Percentiles rank a stretch among this genome's conserved stretches.
Evolutionary conservation across 2,888 invertebrate genomes (phyloP).

Genomic region (Lymantria monacha): DNA sequence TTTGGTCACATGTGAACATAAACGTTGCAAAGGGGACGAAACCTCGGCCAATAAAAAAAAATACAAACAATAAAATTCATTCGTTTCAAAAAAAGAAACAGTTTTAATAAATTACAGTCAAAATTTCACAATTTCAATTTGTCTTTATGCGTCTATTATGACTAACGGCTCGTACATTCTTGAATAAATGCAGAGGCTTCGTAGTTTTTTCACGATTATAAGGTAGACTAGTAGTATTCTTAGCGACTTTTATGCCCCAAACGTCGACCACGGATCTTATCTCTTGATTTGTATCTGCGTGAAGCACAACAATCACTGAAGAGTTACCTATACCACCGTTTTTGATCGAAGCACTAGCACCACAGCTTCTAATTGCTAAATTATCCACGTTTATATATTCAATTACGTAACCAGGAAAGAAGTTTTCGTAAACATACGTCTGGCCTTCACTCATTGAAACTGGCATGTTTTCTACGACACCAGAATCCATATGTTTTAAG

Average conservation of each 20-base stretch:
- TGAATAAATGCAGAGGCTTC: conserved; percentile 49
- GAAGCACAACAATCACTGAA: conserved; percentile 57
- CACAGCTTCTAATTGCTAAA: conserved; percentile 60
- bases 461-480: conserved; percentile 59
- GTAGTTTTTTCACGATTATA: conserved; percentile 18
- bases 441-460: conserved; percentile 60
- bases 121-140: no score
- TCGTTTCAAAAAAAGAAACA: no score
- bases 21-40: no score
- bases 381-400: conserved; percentile 68
- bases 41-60: no score
- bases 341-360: conserved; percentile 56
- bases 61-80: no score
- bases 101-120: no score
- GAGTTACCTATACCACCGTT: conserved; percentile 56
- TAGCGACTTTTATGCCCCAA: conserved; percentile 53
- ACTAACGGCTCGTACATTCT: conserved; percentile 45
- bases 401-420: conserved; percentile 58
- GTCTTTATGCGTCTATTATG: conserved; percentile 41
- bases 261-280: conserved; percentile 68
- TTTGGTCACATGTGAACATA: no score
- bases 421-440: conserved; percentile 66
- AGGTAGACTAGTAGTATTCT: conserved; percentile 1
- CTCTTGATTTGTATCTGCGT: conserved; percentile 56
- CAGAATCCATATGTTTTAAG: conserved; percentile 58